These are phyloP conservation scores for Loris lydekkerianus DNA, from an alignment of 2,797 vertebrate genomes.

Conservation along the genomic window DNA sequence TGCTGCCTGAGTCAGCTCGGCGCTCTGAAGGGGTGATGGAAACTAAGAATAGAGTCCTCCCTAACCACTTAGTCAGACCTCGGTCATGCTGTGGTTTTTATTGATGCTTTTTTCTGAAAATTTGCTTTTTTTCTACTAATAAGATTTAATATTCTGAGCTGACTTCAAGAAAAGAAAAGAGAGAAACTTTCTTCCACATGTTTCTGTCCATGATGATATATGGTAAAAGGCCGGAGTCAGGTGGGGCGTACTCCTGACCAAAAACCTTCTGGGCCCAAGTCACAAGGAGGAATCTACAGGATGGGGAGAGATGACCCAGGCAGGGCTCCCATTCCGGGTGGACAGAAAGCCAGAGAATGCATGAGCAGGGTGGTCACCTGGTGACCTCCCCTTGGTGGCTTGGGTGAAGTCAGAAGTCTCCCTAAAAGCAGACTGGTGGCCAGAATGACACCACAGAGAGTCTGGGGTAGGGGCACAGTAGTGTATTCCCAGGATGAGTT, in stretches of 20 bases:
- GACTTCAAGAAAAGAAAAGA: background rate
- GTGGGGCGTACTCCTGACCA: background rate
- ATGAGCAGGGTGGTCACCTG: background rate
- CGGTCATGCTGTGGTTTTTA: background rate
- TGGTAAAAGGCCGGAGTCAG: background rate
- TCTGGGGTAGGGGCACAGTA: rapidly evolving
- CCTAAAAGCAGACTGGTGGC: background rate
- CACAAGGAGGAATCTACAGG: background rate
- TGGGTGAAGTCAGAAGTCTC: background rate
- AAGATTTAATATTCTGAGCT: background rate
- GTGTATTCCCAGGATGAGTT: background rate
- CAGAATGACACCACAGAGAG: background rate
- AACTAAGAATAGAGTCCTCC: background rate
- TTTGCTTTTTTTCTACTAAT: background rate
- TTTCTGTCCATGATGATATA: background rate
- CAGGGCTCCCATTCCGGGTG: background rate
- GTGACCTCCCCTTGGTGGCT: background rate
- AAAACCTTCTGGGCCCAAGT: background rate
- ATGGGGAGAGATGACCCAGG: background rate
- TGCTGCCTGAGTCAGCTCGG: background rate
- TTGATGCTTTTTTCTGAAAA: background rate
- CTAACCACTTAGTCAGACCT: background rate
- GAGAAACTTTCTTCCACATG: background rate
- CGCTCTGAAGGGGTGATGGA: background rate
- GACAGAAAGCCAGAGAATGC: background rate